Base-by-base conservation (phyloP, 2,888 invertebrate genomes). In the Callosobruchus maculatus region DNA sequence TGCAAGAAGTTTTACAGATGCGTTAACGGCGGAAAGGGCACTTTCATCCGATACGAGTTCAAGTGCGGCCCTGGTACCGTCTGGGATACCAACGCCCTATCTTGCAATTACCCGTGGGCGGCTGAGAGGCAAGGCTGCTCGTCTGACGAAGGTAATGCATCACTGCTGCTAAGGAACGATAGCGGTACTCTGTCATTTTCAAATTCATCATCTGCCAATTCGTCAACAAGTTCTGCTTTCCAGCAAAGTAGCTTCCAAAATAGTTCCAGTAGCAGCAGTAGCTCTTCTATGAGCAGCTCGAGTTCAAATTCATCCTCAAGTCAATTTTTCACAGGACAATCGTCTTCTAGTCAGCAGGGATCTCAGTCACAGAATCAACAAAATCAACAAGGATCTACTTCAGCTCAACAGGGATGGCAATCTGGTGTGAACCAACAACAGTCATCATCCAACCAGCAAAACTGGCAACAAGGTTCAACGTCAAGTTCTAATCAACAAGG, bases 1-100 rank as follows among this genome's bases (percentile, higher is more conserved):
- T 95, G 95, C 83, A 88, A 89, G 71, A 88, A 90, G 72, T 95
- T 94, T 87, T 94, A 94, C 84, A 90, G 94, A 82, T 95, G 95
- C 80, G 91, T 93, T 22, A 89, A 89, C 74, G 89, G 90, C 82
- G 91, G 91, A 0, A 87, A 89, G 49, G 90, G 90, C 75, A 88
- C 88, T 2, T 93, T 88, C 80, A 91, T 87, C 70, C 91, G 90
- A 86, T 93, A 93, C 83, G 92, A 93, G 76, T 95, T 94, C 84
- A 88, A 87, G 20, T 95, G 95, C 85, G 93, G 92, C 2, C 90
- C 92, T 74, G 94, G 94, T 71, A 95, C 95, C 2, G 91, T 93
- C 31, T 95, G 94, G 94, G 94, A 94, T 86, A 89, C 91, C 72
- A 87, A 88, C 71, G 86, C 91, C 75, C 88, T 90, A 83, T 90